Percentiles rank a stretch among this genome's conserved stretches.
Evolutionary conservation across 2,113 vertebrate species (phyloP).

Genomic region (Macquaria ambigua): DNA sequence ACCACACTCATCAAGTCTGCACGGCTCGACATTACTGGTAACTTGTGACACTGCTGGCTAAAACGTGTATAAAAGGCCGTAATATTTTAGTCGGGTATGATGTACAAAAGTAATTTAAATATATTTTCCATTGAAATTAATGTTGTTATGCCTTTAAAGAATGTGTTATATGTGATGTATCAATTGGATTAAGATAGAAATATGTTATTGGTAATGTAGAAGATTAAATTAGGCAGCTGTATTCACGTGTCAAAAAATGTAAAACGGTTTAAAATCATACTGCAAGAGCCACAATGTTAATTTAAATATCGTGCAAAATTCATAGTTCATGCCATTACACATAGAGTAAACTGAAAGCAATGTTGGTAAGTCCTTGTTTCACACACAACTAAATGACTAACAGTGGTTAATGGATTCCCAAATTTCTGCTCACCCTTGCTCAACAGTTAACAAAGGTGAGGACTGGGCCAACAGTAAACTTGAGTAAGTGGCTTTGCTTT

Average conservation of each 20-base stretch:
- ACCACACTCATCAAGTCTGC: neutral
- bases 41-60: neutral
- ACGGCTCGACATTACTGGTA: neutral
- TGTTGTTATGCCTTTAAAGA: neutral
- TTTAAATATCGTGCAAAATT: too few relatives aligned
- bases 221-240: neutral
- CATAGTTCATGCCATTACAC: too few relatives aligned
- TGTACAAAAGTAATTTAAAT: neutral
- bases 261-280: too few relatives aligned
- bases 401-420: neutral
- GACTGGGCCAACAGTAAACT: neutral
- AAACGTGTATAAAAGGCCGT: neutral
- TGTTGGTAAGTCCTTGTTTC: neutral
- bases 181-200: neutral
- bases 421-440: conserved; percentile 1
- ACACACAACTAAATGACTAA: neutral
- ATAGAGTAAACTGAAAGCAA: neutral
- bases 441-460: neutral
- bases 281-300: too few relatives aligned
- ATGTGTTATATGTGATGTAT: neutral
- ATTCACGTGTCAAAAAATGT: neutral
- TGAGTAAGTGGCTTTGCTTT: neutral
- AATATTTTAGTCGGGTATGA: neutral
- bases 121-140: neutral
- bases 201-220: neutral